phyloP scores from a whole-genome alignment of 92 coral and sea anemone genomes.

The Zoanthus sociatus region DNA sequence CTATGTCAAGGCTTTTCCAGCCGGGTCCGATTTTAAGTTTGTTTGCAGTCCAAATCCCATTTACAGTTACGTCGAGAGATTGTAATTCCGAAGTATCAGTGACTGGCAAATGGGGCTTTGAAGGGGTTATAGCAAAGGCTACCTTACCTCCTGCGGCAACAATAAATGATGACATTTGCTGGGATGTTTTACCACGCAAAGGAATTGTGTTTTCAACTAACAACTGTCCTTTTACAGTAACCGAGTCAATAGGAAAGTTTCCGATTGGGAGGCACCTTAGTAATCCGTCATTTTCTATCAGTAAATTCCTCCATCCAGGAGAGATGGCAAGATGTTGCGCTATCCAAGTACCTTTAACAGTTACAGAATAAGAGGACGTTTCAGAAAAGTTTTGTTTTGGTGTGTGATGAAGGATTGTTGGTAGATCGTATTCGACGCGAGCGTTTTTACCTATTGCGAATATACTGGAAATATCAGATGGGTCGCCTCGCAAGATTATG shows the following conservation, averaged over 20 bases:
- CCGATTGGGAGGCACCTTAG: constrained; percentile 73
- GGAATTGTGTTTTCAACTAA: constrained; percentile 66
- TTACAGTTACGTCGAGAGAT: constrained; percentile 70
- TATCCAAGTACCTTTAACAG: constrained; percentile 70
- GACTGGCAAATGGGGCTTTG: constrained; percentile 7
- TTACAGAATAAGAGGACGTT: constrained; percentile 71
- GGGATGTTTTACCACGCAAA: constrained; percentile 39
- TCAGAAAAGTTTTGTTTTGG: constrained; percentile 30
- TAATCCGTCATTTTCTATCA: constrained; percentile 69
- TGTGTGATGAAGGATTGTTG: constrained; percentile 38
- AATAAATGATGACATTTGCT: constrained; percentile 1
- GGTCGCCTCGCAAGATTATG: constrained; percentile 71
- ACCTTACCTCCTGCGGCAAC: constrained; percentile 25
- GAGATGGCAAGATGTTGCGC: constrained; percentile 66
- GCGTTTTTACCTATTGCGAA: constrained; percentile 68
- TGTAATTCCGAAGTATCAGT: constrained; percentile 74
- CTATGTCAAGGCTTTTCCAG: constrained; percentile 42
- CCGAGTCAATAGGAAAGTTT: constrained; percentile 62
- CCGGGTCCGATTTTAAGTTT: constrained; percentile 81
- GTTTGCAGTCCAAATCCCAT: constrained; percentile 67
- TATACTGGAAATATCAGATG: constrained; percentile 64
- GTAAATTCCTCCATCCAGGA: constrained; percentile 83
- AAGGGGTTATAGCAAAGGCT: constrained; percentile 12
- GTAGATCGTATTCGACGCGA: constrained; percentile 56
- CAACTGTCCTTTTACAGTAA: constrained; percentile 73